Evolutionary conservation across 2,113 vertebrate species (phyloP), one percentile per base, ranked within the genome.

Genomic region (Hemichromis elongatus): DNA sequence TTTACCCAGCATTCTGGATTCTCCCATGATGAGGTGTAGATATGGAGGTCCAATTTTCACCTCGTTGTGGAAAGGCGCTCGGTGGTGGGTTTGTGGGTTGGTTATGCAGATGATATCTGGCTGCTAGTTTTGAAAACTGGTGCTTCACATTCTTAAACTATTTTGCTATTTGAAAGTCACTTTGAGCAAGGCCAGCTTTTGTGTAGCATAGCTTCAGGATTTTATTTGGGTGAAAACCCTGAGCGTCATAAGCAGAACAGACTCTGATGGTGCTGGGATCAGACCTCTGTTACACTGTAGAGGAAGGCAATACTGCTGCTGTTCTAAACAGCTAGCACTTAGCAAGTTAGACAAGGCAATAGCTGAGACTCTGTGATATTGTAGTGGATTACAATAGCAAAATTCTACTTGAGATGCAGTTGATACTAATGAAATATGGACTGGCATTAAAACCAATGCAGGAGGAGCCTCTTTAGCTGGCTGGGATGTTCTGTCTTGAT

Each of bases 111-210:
- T 47, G 52, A 82, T 54, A 59, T 85, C 70, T 53, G 88, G 88
- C 91, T 88, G 88, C 91, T 86, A 86, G 91, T 89, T 90, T 77
- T 66, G 79, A 92, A 90, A 90, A 90, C 85, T 90, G 92, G 93
- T 93, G 92, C 93, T 95, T 94, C 83, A 92, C 90, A 90, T 94
- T 86, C 86, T 85, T 84, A 85, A 81, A 92, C 84, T 86, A 82
- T 85, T 92, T 91, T 89, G 89, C 88, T 89, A 84, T 85, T 90
- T 70, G 82, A 88, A 79, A 84, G 81, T 92, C 88, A 88, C 80
- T 77, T 85, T 86, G 77, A 92, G 90, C 87, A 80, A 84, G 85
- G 77, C 83, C 90, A 90, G 91, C 89, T 90, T 91, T 92, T 92
- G 88, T 92, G 94, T 94, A 92, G 93, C 92, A 85, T 86, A 86